Base-by-base conservation (phyloP, 2,888 invertebrate species). In the Scrobipalpa atriplicella region DNA sequence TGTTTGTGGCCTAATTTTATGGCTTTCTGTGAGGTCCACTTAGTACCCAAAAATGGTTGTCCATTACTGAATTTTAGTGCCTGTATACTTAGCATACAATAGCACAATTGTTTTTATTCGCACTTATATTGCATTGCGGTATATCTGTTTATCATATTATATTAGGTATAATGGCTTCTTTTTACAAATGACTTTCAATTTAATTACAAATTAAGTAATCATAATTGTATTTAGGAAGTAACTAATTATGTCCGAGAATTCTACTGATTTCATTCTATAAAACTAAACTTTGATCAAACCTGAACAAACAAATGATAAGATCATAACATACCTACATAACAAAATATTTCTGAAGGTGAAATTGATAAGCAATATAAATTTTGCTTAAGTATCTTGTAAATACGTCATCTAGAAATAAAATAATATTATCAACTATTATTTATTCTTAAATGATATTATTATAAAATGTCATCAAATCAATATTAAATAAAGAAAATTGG, bases 71-170 rank as follows among this genome's bases (percentile, higher is more conserved):
- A 68, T 73, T 75, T 76, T 85, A 88, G 70, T 79, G 80, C 83
- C 81, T 85, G 84, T 90, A 82, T 69, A 81, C 75, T 89, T 90
- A 81, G 90, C 89, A 92, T 92, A 92, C 90, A 90, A 91, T 91
- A 74, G 82, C 71, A 68, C 78, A 73, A 84, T 85, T 78, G 83
- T 80, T 84, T 84, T 84, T 84, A 82, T 82, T 75, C 70, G 75
- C 72, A 68, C 36, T 80, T 84, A 83, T 84, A 85, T 73, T 70
- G 66, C 51, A 21, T 11, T 19, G 13, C 39, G 54, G 18, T 21
- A 52, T 21, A 6, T 8, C 10, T 58, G 29, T n/a, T n/a, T 2
- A n/a, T 36, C 13, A 38, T 58, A 29, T 38, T 58, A n/a, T 58
- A n/a, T n/a, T n/a, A n/a, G n/a, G n/a, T n/a, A n/a, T 58, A 38